These are phyloP conservation scores for Harpegnathos saltator DNA, from an alignment of 1,140 invertebrate genomes.

Conservation along the genomic window DNA sequence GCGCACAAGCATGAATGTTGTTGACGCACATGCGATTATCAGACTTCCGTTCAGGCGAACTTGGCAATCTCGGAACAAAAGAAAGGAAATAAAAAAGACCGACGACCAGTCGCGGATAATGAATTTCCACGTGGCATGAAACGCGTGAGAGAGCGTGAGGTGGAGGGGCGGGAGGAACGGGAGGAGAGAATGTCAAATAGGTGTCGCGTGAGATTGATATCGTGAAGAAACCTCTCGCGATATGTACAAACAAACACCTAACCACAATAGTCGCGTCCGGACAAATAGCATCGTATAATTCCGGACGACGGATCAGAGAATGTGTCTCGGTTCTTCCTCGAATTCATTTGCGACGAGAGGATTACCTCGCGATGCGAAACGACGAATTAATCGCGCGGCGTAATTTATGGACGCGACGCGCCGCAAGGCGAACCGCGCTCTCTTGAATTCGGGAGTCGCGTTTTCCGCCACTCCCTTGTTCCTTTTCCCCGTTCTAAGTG, in stretches of 20 bases:
- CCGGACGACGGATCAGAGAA: too few species aligned
- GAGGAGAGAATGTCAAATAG: neutral
- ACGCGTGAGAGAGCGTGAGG: neutral
- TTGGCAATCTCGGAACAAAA: conserved; percentile 48
- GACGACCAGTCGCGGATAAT: neutral
- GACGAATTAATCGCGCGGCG: too few species aligned
- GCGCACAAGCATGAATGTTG: conserved; percentile 54
- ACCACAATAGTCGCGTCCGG: too few species aligned
- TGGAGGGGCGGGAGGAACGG: conserved; percentile 4
- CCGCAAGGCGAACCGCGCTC: too few species aligned
- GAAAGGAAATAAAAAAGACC: neutral
- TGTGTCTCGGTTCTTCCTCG: too few species aligned
- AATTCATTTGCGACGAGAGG: too few species aligned
- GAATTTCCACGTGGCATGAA: conserved; percentile 33
- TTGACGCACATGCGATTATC: conserved; percentile 69
- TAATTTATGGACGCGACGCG: too few species aligned
- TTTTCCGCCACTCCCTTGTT: neutral
- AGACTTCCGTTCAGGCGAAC: conserved; percentile 64
- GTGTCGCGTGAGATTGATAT: neutral
- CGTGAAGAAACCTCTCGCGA: too few species aligned
- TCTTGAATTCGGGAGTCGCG: too few species aligned
- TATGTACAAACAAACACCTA: too few species aligned
- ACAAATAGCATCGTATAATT: too few species aligned
- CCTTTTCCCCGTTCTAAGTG: neutral
- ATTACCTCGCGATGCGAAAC: too few species aligned